Evolutionary conservation across 2,113 vertebrate species (phyloP).

Genomic region (Boulengeromyrus knoepffleri): DNA sequence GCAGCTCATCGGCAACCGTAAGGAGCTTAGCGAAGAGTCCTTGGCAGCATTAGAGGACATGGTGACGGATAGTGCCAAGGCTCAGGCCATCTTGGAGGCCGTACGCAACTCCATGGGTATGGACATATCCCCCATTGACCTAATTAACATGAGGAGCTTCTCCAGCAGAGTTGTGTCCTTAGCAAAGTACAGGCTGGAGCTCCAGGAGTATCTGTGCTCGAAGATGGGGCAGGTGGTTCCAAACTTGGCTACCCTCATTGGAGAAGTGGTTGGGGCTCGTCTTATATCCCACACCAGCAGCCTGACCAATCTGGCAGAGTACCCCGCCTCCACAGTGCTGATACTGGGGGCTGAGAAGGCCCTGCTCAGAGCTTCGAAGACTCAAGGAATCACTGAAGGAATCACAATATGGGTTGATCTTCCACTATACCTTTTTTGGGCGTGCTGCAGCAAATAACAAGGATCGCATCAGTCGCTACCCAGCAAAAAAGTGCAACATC

Average conservation of each 20-base stretch:
- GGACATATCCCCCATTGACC: constrained; percentile 91
- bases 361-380: constrained; percentile 96
- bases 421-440: constrained; percentile 95
- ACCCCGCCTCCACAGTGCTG: constrained; percentile 93
- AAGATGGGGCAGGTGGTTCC: constrained; percentile 94
- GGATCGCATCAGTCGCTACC: constrained; percentile 90
- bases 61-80: constrained; percentile 85
- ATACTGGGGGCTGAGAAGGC: constrained; percentile 98
- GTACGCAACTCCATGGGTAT: constrained; percentile 93
- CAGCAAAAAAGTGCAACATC: constrained; percentile 95
- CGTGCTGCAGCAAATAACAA: constrained; percentile 93
- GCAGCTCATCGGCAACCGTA: constrained; percentile 84
- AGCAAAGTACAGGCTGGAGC: no score
- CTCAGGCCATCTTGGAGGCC: constrained; percentile 84
- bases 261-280: constrained; percentile 93
- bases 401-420: constrained; percentile 83
- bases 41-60: constrained; percentile 80
- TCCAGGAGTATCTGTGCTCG: constrained; percentile 50
- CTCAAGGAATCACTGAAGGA: constrained; percentile 73
- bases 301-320: constrained; percentile 93
- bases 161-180: no score
- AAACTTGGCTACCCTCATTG: constrained; percentile 85
- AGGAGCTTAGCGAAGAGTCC: constrained; percentile 78
- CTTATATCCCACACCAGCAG: constrained; percentile 95
- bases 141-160: constrained; percentile 89